Conservation (phyloP, 2,797 vertebrate species). For the Sebastes iracundus region DNA sequence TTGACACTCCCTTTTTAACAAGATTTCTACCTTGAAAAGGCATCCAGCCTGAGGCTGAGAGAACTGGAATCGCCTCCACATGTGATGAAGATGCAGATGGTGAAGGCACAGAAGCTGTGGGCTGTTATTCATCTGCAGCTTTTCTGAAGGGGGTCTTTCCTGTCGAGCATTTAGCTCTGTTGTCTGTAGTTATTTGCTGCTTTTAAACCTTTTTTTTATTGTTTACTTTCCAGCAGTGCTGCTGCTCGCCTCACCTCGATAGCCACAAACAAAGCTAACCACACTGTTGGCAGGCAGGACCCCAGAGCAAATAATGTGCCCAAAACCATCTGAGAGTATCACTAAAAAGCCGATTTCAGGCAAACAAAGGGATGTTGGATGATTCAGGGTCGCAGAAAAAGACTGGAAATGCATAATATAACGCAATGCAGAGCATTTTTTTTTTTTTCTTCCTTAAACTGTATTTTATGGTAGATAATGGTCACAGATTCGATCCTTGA, state of each 20-base stretch:
- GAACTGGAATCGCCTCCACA: neutral
- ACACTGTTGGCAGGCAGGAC: neutral
- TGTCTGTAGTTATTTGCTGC: neutral
- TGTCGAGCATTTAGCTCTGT: conserved; percentile 2
- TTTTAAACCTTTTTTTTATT: conserved; percentile 1
- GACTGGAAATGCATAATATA: neutral
- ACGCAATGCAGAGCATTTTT: neutral
- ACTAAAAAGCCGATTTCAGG: conserved; percentile 8
- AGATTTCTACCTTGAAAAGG: conserved; percentile 26
- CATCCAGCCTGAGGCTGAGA: conserved; percentile 22
- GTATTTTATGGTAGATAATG: neutral
- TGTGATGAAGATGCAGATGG: conserved; percentile 12
- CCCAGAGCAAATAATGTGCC: neutral
- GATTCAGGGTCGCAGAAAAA: neutral
- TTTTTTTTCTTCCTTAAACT: too few species aligned
- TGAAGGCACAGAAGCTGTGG: neutral
- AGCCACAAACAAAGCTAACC: conserved; percentile 12
- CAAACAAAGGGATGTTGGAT: neutral
- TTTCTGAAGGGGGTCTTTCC: neutral
- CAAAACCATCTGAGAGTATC: neutral
- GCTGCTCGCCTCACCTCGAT: neutral
- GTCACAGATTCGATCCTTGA: neutral
- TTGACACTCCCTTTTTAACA: conserved; percentile 24
- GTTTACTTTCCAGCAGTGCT: neutral
- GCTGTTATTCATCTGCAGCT: neutral